Conservation (phyloP, 37 sponge, comb jelly and placozoan genomes). For the Trichoplax adhaerens region DNA sequence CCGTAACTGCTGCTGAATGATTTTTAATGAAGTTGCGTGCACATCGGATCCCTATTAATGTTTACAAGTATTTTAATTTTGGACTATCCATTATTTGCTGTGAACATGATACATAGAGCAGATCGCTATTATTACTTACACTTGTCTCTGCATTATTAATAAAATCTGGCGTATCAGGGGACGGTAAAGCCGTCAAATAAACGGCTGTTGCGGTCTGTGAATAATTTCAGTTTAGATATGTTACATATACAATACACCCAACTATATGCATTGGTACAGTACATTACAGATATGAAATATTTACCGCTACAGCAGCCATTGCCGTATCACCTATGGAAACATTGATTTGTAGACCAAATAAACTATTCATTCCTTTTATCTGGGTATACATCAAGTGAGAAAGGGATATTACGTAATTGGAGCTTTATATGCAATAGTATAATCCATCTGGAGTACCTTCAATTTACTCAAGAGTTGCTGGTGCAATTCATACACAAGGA, state of each 20-base stretch:
- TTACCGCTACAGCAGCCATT: slow-evolving; percentile 46
- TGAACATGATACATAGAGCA: no score
- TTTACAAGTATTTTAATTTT: no score
- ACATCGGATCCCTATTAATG: no score
- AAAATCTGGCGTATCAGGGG: slow-evolving; percentile 13
- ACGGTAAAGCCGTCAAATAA: slow-evolving; percentile 49
- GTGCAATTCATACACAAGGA: slow-evolving; percentile 53
- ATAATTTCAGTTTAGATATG: background rate
- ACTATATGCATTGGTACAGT: background rate
- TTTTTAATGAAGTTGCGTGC: no score
- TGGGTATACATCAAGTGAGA: background rate
- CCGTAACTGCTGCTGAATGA: no score
- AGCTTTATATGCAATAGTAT: background rate
- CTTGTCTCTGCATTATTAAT: background rate
- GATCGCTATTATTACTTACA: no score
- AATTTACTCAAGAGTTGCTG: slow-evolving; percentile 46
- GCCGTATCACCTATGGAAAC: slow-evolving; percentile 45
- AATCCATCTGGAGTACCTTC: slow-evolving; percentile 11
- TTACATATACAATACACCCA: no score
- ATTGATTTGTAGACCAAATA: slow-evolving; percentile 31
- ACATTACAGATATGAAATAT: background rate
- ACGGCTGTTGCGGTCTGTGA: slow-evolving; percentile 55
- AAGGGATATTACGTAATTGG: background rate
- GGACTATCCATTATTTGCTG: no score
- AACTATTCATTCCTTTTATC: slow-evolving; percentile 39